Conservation (phyloP, 1,140 invertebrate genomes). For the Paraescarpia echinospica region DNA sequence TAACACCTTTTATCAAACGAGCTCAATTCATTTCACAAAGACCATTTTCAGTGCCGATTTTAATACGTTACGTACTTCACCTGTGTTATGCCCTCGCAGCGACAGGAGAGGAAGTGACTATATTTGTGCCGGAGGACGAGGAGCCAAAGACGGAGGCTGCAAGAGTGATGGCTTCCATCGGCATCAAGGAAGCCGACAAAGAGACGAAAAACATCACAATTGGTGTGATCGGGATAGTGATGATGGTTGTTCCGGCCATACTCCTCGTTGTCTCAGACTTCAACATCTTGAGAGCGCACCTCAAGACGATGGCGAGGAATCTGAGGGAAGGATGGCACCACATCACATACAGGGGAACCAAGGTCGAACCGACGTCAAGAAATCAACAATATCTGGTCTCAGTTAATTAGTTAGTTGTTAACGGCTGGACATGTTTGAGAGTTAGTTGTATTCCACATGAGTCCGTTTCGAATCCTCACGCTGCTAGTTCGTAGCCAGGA, state of each 20-base stretch:
- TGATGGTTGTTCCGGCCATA: background rate
- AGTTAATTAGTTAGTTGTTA: too few relatives aligned
- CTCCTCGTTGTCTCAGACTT: background rate
- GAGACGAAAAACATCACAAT: background rate
- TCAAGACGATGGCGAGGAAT: background rate
- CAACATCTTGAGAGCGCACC: background rate
- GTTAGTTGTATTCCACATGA: background rate
- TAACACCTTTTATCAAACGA: background rate
- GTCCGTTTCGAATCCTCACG: too few relatives aligned
- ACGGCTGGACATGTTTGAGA: too few relatives aligned
- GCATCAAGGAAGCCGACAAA: background rate
- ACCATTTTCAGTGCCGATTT: too few relatives aligned
- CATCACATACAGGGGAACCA: background rate
- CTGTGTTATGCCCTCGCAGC: background rate
- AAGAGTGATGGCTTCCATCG: background rate
- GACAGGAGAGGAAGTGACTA: background rate
- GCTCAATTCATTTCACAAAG: too few relatives aligned
- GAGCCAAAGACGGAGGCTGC: background rate
- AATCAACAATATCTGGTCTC: too few relatives aligned
- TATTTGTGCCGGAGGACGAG: background rate
- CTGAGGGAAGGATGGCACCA: background rate
- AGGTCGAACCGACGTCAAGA: background rate
- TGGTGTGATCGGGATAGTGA: background rate
- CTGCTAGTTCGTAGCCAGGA: too few relatives aligned
- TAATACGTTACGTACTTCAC: background rate